Conservation (phyloP, 2,113 vertebrate genomes). For the Pogona vitticeps region DNA sequence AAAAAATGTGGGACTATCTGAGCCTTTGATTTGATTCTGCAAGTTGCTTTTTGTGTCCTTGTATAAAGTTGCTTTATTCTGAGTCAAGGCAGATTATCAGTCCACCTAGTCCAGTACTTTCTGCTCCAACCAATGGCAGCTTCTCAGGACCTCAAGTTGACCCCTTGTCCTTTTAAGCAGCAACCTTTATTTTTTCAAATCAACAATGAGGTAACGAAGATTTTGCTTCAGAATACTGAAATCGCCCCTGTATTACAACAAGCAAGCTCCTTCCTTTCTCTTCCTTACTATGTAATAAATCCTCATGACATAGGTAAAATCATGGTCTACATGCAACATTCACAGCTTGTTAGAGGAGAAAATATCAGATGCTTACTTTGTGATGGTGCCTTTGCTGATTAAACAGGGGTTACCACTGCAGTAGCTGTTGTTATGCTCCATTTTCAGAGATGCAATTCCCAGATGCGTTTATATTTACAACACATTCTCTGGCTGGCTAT, state of each 20-base stretch:
- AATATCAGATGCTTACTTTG: conserved; percentile 18
- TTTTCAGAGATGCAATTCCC: conserved; percentile 10
- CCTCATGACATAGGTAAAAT: not conserved
- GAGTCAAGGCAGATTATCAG: not conserved
- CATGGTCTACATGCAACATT: not conserved
- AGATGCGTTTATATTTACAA: conserved; percentile 36
- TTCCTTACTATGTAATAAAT: not conserved
- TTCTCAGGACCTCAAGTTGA: not conserved
- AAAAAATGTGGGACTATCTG: too few species aligned
- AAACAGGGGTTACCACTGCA: not conserved
- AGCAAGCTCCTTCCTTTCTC: not conserved
- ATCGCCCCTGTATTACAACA: not conserved
- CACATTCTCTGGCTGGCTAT: conserved; percentile 53
- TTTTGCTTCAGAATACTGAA: not conserved
- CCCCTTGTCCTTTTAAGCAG: too few species aligned
- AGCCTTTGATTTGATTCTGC: too few species aligned
- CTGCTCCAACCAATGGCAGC: not conserved
- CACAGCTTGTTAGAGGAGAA: conserved; percentile 35
- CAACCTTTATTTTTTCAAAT: not conserved
- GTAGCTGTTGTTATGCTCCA: conserved; percentile 16
- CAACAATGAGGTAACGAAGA: not conserved
- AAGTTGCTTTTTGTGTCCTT: too few species aligned
- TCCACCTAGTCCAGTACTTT: not conserved
- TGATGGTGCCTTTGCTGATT: conserved; percentile 14
- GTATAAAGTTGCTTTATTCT: not conserved